Base-by-base conservation (phyloP, 2,888 invertebrate genomes). In the Achlya flavicornis region DNA sequence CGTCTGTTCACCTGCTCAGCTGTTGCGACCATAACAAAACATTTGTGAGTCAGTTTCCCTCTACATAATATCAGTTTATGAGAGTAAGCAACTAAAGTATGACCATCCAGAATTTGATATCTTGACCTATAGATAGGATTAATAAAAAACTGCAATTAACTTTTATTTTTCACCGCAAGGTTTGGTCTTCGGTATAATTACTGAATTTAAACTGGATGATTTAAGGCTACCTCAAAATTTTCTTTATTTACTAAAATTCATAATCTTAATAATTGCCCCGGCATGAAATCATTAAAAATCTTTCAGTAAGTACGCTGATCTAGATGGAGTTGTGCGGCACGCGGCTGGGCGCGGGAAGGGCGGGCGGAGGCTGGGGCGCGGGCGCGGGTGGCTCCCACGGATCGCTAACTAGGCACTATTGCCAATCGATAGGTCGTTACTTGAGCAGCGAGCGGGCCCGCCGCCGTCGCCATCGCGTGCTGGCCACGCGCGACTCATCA, bases 401-500 rank as follows among this genome's bases (percentile, higher is more conserved):
- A 87, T 87, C 86, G 93, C 93, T 91, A 92, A 91, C 93, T 90
- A 92, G 88, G 90, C 93, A 93, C 88, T 93, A 93, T 93, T 91
- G 90, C 88, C 92, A 92, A 93, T 93, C 93, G 92, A 93, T 93
- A 93, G 92, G 92, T 91, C 91, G 91, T 90, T 89, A 88, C 89
- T 89, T 85, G 86, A 85, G 88, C 87, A 73, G 78, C 79, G 80
- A 60, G 41, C 41, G 41, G 43, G 82, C 76, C 78, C 74, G 78
- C 78, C 83, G 80, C 78, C 83, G 75, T 77, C 76, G 67, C 77
- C 72, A 19, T 53, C 53, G 53, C 74, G 71, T 78, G 80, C 81
- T 85, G 83, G 86, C 85, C 88, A 88, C 89, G 89, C 91, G 89
- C 93, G 90, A 92, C 92, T 93, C 93, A 92, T 93, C 93, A 92